Evolutionary conservation across 2,888 invertebrate species (phyloP), one percentile per base, ranked within the genome.

Genomic region (Diploptera punctata): DNA sequence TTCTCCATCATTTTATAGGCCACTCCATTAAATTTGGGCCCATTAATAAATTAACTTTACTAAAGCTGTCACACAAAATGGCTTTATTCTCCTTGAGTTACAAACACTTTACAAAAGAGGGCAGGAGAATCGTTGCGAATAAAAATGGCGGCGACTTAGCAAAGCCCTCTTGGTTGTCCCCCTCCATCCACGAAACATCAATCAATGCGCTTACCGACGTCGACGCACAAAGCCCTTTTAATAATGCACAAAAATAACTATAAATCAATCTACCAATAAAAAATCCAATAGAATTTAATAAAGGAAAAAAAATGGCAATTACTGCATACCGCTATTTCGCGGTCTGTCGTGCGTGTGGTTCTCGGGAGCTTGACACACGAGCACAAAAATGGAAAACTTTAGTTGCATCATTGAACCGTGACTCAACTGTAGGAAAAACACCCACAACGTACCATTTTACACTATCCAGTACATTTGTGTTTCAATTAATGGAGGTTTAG

Each of bases 21-120:
- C 29, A 29, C 57, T 57, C 24, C 16, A 57, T 24, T 16, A 18
- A 47, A 44, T 38, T 47, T 47, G 24, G 19, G 29, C n/a, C 44
- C 44, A 47, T 65, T 26, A 65, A 65, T 65, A 65, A 68, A 68
- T 54, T 54, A 52, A 54, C 68, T 68, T 68, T 52, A 10, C 52
- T 26, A 38, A 54, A 70, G n/a, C 62, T 70, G 62, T 70, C 70
- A 70, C 69, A 60, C 70, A 70, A 70, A 70, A 70, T 70, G 70
- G 70, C 70, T 62, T 70, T 70, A 62, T 47, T 68, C 65, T 65
- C 44, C 10, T 44, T n/a, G 38, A 5, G 68, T 68, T 54, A 68
- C 57, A 18, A 49, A 26, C 38, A 33, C 49, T 70, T 47, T 49
- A 62, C 70, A 70, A 70, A 49, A 70, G 70, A 70, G 26, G 62